phyloP scores from a whole-genome alignment of 1,140 invertebrate species.

The Leptopilina clavipes region DNA sequence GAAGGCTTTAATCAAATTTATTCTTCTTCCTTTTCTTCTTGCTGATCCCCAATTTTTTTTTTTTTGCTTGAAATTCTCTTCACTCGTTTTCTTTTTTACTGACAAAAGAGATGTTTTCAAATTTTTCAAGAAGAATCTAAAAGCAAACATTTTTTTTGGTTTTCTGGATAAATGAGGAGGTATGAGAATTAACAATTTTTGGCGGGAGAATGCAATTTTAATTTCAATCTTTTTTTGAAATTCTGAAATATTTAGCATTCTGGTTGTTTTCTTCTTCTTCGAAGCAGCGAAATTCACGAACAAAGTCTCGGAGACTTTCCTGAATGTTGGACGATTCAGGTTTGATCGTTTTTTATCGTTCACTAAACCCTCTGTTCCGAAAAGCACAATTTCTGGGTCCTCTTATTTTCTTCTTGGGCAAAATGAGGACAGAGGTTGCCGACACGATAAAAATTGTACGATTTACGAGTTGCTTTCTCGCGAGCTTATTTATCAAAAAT shows the following conservation, averaged over 20 bases:
- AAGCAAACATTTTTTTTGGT: too few species aligned
- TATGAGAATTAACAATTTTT: too few species aligned
- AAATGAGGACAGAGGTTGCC: not conserved
- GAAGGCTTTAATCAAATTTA: conserved; percentile 45
- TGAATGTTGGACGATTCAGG: conserved; percentile 15
- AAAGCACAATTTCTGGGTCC: not conserved
- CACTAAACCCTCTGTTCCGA: conserved; percentile 5
- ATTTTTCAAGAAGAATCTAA: too few species aligned
- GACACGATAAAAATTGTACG: conserved; percentile 23
- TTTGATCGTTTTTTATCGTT: conserved; percentile 29
- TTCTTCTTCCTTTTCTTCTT: conserved; percentile 45
- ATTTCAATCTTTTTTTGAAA: too few species aligned
- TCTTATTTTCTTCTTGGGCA: not conserved
- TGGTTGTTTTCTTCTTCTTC: not conserved
- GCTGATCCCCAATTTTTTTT: conserved; percentile 26
- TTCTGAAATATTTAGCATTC: not conserved
- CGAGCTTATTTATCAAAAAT: conserved; percentile 29
- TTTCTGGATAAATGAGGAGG: too few species aligned
- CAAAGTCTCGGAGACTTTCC: not conserved
- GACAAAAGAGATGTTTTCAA: too few species aligned
- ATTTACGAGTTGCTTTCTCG: conserved; percentile 31
- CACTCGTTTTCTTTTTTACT: conserved; percentile 31
- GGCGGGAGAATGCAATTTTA: too few species aligned
- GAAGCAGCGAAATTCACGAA: not conserved
- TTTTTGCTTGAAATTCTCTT: conserved; percentile 14